Evolutionary conservation across 2,797 vertebrate genomes (phyloP).

Genomic region (Bovichtus diacanthus): DNA sequence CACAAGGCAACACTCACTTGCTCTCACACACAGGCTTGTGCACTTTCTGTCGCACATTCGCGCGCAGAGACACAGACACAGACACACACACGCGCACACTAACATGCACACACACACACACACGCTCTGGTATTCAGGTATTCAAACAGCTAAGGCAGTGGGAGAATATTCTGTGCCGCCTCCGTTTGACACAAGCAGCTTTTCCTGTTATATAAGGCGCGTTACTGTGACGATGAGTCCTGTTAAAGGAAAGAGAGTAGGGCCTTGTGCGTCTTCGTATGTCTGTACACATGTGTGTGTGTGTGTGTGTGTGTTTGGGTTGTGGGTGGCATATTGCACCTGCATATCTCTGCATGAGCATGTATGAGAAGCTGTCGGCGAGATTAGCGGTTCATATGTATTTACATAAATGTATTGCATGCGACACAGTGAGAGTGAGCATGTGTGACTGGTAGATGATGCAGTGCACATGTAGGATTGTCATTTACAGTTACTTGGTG

Average conservation of each 20-base stretch:
- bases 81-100: slow-evolving; percentile 13
- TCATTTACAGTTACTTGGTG: slow-evolving; percentile 1
- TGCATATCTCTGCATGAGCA: slow-evolving; percentile 32
- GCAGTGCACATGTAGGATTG: slow-evolving; percentile 23
- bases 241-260: slow-evolving; percentile 39
- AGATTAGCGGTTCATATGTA: slow-evolving; percentile 25
- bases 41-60: slow-evolving; percentile 12
- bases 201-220: slow-evolving; percentile 76
- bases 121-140: slow-evolving; percentile 51
- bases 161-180: slow-evolving; percentile 59
- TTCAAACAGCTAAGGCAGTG: slow-evolving; percentile 57
- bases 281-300: slow-evolving; percentile 25
- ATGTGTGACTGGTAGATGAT: slow-evolving; percentile 33
- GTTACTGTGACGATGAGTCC: slow-evolving; percentile 66
- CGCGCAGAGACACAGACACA: too few relatives aligned
- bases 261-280: slow-evolving; percentile 40
- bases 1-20: slow-evolving; percentile 14
- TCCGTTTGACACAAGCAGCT: slow-evolving; percentile 74
- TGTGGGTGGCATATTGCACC: slow-evolving; percentile 14
- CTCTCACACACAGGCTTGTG: slow-evolving; percentile 13
- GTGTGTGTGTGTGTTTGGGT: slow-evolving; percentile 4
- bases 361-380: slow-evolving; percentile 4
- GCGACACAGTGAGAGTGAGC: slow-evolving; percentile 9
- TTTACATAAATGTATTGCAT: slow-evolving; percentile 17
- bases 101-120: slow-evolving; percentile 17